phyloP scores from a whole-genome alignment of 2,888 invertebrate species.

The Tetrapedia diversipes region DNA sequence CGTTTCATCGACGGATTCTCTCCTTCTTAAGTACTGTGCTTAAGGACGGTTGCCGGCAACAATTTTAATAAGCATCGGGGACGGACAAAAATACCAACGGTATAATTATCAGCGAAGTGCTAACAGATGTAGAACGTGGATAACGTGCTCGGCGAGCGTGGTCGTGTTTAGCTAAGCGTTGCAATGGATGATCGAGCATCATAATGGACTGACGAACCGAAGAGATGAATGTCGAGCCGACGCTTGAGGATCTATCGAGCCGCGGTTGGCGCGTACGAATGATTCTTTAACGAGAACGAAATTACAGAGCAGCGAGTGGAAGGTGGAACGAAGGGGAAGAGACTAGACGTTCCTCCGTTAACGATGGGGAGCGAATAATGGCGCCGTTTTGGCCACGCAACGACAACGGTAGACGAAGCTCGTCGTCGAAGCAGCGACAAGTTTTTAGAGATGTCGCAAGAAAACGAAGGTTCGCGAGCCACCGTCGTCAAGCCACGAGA shows the following conservation, averaged over 20 bases:
- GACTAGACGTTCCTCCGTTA: too few relatives aligned
- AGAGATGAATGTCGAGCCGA: background rate
- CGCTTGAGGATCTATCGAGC: background rate
- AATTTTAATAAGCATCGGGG: background rate
- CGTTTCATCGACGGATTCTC: background rate
- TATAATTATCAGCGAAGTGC: slow-evolving; percentile 18
- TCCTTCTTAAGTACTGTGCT: background rate
- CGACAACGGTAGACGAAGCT: background rate
- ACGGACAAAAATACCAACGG: background rate
- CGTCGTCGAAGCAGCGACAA: background rate
- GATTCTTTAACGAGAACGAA: background rate
- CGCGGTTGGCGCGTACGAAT: background rate
- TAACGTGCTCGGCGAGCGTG: background rate
- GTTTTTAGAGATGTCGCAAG: slow-evolving; percentile 17
- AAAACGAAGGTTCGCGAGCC: background rate
- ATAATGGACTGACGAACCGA: background rate
- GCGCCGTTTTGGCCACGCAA: background rate
- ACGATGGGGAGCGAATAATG: background rate
- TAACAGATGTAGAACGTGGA: slow-evolving; percentile 14
- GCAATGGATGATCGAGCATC: slow-evolving; percentile 6
- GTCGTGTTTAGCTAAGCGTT: background rate
- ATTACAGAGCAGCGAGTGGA: background rate
- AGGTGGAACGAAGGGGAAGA: background rate
- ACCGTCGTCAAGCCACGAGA: slow-evolving; percentile 12
- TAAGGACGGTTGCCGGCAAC: too few relatives aligned